A percentile compares a stretch with the other conserved stretches of the same genome.
These are phyloP conservation scores for Theonella swinhoei DNA, from an alignment of 37 sponge, comb jelly and placozoan genomes.

Conservation along the genomic window DNA sequence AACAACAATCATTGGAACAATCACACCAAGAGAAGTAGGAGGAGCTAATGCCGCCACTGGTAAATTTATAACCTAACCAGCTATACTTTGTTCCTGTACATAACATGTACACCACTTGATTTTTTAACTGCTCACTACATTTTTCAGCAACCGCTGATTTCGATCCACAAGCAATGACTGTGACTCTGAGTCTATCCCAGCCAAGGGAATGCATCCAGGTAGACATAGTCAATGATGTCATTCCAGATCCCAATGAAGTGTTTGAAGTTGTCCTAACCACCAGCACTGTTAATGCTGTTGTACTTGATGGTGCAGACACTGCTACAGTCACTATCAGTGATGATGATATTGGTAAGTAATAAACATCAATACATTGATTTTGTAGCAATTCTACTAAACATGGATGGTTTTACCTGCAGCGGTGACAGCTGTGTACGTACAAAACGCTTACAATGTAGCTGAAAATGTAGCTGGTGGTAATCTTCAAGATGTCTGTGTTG, in stretches of 20 bases:
- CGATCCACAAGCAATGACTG: neutral
- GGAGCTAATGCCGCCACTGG: too few species aligned
- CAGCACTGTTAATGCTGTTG: too few species aligned
- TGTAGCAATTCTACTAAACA: neutral
- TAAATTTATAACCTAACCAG: too few species aligned
- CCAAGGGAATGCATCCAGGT: neutral
- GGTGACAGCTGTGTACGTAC: neutral
- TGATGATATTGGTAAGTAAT: conserved; percentile 27
- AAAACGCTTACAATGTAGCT: neutral
- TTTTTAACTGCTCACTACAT: too few species aligned
- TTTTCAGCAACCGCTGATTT: neutral
- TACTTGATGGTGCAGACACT: neutral
- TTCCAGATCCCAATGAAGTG: neutral
- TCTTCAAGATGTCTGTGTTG: neutral
- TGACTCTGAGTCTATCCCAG: neutral
- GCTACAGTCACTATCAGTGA: conserved; percentile 13
- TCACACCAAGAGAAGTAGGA: too few species aligned
- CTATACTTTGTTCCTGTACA: too few species aligned
- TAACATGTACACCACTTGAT: too few species aligned
- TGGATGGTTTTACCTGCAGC: neutral
- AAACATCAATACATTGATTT: neutral
- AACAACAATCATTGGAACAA: too few species aligned
- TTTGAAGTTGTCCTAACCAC: neutral
- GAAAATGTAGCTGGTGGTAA: neutral
- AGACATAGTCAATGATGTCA: neutral